Percentiles rank a stretch among this genome's conserved stretches.
phyloP scores from a whole-genome alignment of 2,888 invertebrate species.

The Cataglyphis altisquamis region DNA sequence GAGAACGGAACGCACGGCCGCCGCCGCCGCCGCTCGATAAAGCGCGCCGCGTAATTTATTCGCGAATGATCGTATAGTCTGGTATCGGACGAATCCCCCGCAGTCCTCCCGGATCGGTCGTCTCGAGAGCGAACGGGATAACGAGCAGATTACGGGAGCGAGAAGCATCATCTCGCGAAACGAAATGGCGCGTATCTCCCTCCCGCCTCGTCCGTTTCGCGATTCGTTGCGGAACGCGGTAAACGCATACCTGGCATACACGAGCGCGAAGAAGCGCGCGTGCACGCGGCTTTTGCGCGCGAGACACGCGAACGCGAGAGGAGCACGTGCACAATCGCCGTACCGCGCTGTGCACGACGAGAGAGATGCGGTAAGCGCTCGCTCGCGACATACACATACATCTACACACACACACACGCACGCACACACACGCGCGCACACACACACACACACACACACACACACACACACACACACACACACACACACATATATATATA shows the following conservation, averaged over 20 bases:
- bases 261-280: slow-evolving; percentile 61
- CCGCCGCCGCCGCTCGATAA: slow-evolving; percentile 20
- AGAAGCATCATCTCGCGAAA: slow-evolving; percentile 59
- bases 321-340: slow-evolving; percentile 47
- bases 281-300: slow-evolving; percentile 56
- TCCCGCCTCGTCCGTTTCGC: neutral
- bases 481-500: neutral
- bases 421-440: no score
- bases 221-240: slow-evolving; percentile 65
- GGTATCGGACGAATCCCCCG: slow-evolving; percentile 19
- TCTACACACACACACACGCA: no score
- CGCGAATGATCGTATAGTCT: slow-evolving; percentile 59
- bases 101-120: slow-evolving; percentile 1
- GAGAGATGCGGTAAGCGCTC: slow-evolving; percentile 17
- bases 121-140: slow-evolving; percentile 46
- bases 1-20: slow-evolving; percentile 1
- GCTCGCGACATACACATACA: neutral
- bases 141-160: slow-evolving; percentile 68
- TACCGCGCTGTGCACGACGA: slow-evolving; percentile 5
- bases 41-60: slow-evolving; percentile 58
- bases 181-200: slow-evolving; percentile 41
- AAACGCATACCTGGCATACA: slow-evolving; percentile 60
- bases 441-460: no score
- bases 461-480: no score
- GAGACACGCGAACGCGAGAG: slow-evolving; percentile 51